These are phyloP conservation scores for Dasypogon diadema DNA, from an alignment of 2,888 invertebrate genomes.

Conservation along the genomic window DNA sequence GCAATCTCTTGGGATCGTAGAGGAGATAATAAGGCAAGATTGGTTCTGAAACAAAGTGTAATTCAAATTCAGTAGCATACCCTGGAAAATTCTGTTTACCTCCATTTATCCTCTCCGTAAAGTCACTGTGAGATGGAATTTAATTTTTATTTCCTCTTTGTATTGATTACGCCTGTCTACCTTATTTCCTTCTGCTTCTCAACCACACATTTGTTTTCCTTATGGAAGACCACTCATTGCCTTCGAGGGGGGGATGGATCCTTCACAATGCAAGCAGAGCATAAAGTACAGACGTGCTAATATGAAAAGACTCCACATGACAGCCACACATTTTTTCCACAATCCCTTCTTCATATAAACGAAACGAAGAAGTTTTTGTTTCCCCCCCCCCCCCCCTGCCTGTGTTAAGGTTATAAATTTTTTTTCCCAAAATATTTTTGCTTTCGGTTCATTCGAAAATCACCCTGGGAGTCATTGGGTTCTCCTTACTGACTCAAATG, in stretches of 20 bases:
- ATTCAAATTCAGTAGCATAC: slow-evolving; percentile 42
- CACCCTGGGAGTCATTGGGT: slow-evolving; percentile 30
- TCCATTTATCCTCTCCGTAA: neutral
- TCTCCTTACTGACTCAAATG: neutral
- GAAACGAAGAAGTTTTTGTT: slow-evolving; percentile 3
- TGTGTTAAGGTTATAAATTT: slow-evolving; percentile 17
- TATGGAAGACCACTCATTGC: neutral
- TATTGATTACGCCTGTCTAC: slow-evolving; percentile 14
- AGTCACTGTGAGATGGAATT: neutral
- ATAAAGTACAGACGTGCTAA: slow-evolving; percentile 45
- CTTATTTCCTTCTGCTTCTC: neutral
- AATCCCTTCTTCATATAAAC: neutral
- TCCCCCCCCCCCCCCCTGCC: neutral
- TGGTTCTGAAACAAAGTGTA: slow-evolving; percentile 35
- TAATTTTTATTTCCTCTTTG: slow-evolving; percentile 29
- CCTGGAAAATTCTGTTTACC: neutral
- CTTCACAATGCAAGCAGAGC: slow-evolving; percentile 6
- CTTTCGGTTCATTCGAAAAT: slow-evolving; percentile 36
- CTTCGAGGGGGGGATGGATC: neutral
- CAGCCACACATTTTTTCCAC: neutral
- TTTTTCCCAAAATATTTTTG: slow-evolving; percentile 20
- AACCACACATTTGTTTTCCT: neutral
- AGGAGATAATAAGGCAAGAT: slow-evolving; percentile 39
- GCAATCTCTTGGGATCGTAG: neutral
- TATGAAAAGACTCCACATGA: slow-evolving; percentile 24